Evolutionary conservation across 2,888 invertebrate species (phyloP), one percentile per base, ranked within the genome.

Genomic region (Epirrhoe tristata): DNA sequence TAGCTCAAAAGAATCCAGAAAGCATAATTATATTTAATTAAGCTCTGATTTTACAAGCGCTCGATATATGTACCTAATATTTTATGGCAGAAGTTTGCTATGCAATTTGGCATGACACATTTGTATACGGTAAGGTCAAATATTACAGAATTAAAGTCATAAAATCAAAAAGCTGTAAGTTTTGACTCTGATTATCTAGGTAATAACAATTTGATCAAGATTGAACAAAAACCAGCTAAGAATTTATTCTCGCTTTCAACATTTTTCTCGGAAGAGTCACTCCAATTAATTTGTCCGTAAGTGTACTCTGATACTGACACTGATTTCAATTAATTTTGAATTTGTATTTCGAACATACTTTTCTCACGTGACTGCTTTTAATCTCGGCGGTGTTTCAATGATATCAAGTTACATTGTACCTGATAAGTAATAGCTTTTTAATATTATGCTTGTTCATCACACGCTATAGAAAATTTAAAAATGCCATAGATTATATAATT

Each of bases 301-400:
- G 71, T 81, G 79, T 80, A 81, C 65, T 56, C 64, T 67, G 72
- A 79, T 80, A 80, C 77, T 81, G 80, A 83, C 80, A 83, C 80
- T 76, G 74, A 78, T 77, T 82, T 79, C 83, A 85, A 87, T 88
- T 86, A 83, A 88, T 87, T 85, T 87, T 79, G 74, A 83, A 85
- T 87, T 82, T 82, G 78, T 81, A 76, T 76, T 82, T 78, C 71
- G 79, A 79, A 79, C 71, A 72, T 73, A 73, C 75, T 78, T 80
- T 87, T 89, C 88, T 90, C 89, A 88, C 88, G 85, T 84, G 76
- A 82, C 71, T 73, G 71, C 76, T 79, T 79, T 75, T 70, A 75
- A 81, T 79, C 79, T 70, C 62, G 71, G 70, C 81, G 81, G 81
- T 74, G 69, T 75, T 82, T 77, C 77, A 80, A 72, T 79, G 32